Evolutionary conservation across 2,113 vertebrate species (phyloP).

Genomic region (Menidia beryllina): DNA sequence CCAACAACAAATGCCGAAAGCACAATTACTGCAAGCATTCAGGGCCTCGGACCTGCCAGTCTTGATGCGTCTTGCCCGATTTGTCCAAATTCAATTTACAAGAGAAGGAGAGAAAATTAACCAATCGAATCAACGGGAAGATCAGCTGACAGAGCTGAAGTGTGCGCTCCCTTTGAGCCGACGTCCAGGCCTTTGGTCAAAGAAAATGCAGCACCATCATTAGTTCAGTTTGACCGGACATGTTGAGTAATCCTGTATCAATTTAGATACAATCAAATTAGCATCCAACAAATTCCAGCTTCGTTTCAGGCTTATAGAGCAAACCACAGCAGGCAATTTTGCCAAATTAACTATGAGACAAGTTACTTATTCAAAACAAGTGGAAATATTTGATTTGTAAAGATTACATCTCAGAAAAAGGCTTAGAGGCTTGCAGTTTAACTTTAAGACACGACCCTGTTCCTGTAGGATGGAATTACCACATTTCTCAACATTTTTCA

Average conservation of each 20-base stretch:
- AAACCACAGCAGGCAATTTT: background rate
- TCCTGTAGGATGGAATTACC: no score
- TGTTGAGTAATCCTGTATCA: background rate
- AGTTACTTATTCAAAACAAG: background rate
- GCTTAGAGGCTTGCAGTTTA: background rate
- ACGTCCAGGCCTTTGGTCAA: background rate
- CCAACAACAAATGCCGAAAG: background rate
- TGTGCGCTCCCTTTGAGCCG: background rate
- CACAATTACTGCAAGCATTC: background rate
- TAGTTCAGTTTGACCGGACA: background rate
- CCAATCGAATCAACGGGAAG: background rate
- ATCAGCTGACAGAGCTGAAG: background rate
- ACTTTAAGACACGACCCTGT: background rate
- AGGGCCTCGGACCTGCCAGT: background rate
- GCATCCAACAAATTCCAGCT: background rate
- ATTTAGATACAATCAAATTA: conserved; percentile 6
- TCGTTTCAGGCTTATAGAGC: background rate
- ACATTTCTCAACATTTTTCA: background rate
- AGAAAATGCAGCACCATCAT: background rate
- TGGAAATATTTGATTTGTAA: background rate
- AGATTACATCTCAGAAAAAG: background rate
- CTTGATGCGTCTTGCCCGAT: conserved; percentile 1
- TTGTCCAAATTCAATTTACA: conserved; percentile 3
- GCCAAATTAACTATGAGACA: background rate
- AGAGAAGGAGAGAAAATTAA: background rate